Base-by-base conservation (phyloP, 2,113 vertebrate species). In the Trematocara macrostoma region DNA sequence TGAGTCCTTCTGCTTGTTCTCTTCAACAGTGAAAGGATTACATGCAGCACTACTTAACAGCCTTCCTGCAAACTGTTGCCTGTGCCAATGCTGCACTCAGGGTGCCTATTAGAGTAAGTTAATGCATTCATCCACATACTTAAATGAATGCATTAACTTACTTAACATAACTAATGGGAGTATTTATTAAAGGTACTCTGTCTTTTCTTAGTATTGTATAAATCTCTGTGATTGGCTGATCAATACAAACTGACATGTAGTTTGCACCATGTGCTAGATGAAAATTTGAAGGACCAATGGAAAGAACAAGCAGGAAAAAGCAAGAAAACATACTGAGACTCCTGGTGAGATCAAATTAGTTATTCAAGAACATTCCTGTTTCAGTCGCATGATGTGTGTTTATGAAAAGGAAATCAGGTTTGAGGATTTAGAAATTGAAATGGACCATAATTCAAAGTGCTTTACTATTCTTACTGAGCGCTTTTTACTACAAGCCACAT, bases 101-200 rank as follows among this genome's bases (percentile, higher is more conserved):
- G 26, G 9, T 31, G 45, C 26, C 69, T 76, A 49, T 76, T 31
- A 76, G 26, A 76, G 26, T 7, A 61, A 61, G 15, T 61, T 61
- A 61, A 61, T 61, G 57, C 61, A 10, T 81, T 18, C 29, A 23
- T 56, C 56, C 71, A 52, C 47, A 42, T 52, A 80, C 59, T 88
- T 89, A 84, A 52, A 76, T 3, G 1, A 67, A 78, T 53, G 26
- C 56, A 78, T 90, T 61, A 55, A 80, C 35, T 51, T 79, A 71
- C 83, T 85, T 87, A 82, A 81, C 79, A 87, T 88, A 81, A 81
- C 45, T 88, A 47, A 86, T 82, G 74, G 9, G 26, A 69, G 74
- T 40, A 82, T 49, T 59, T 59, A 79, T 79, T 52, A 47, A 35
- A 40, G 74, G 51, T 20, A 7, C 52, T 84, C 26, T 23, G 55